Base-by-base conservation (phyloP, 2,113 vertebrate species). In the Dasyurus viverrinus region DNA sequence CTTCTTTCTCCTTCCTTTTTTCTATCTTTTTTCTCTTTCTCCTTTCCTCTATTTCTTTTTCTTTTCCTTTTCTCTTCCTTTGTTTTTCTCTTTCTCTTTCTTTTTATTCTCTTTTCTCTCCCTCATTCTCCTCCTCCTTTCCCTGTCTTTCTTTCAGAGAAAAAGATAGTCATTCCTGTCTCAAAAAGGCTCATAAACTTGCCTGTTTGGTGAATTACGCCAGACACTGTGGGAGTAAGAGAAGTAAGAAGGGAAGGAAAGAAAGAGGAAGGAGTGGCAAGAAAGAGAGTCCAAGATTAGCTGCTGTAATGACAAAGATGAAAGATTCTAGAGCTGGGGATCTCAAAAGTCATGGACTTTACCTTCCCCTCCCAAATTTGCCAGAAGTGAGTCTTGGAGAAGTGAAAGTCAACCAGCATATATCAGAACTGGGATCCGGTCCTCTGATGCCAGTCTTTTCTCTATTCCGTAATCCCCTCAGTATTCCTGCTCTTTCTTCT, bases 11-110 rank as follows among this genome's bases (percentile, higher is more conserved):
- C 60, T 22, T 30, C 36, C 27, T 47, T 47, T 47, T 47, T 47
- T 47, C 47, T 47, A 2, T 47, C 47, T 60, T 36, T 36, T 16
- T 68, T 30, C 14, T n/a, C 0, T n/a, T 3, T n/a, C 36, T 19
- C 16, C 60, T 22, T 30, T 14, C 27, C n/a, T n/a, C n/a, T 7
- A 54, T 54, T 10, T 57, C n/a, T 57, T 26, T 8, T 8, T 16
- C n/a, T 42, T 10, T 2, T 36, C 22, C 1, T 8, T 22, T 22
- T 0, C 2, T 6, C 8, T 84, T 7, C 42, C 3, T 42, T 0
- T 84, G 2, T 16, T 16, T 16, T 19, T 8, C 26, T 36, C 16
- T 22, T 42, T 22, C 54, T 4, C 8, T 36, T 60, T 11, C 9
- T 55, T 55, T 7, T 55, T 7, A 55, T 55, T 30, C 26, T 30